These are phyloP conservation scores for Stomatorhinus ivindoensis DNA, from an alignment of 2,113 vertebrate species.

Conservation along the genomic window DNA sequence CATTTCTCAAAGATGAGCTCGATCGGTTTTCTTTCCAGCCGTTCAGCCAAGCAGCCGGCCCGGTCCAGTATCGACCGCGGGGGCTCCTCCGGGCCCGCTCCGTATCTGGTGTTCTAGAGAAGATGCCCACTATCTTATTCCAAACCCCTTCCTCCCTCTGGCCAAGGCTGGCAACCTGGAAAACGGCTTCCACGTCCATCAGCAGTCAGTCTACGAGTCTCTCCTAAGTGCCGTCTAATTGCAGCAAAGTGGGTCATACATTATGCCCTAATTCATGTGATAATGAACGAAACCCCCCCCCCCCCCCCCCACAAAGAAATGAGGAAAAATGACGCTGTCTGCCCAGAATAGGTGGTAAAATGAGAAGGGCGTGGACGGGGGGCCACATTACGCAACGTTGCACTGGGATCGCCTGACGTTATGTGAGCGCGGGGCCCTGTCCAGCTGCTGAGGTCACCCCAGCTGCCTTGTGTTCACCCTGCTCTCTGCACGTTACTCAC, in stretches of 20 bases:
- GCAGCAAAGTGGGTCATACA: no score
- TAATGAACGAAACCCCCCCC: no score
- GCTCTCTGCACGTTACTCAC: not conserved
- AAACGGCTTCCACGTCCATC: not conserved
- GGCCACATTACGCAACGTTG: not conserved
- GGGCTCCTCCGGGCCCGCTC: not conserved
- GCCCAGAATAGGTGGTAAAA: not conserved
- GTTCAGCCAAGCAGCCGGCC: not conserved
- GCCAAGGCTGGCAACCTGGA: not conserved
- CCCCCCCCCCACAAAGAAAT: not conserved
- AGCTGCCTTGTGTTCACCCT: conserved; percentile 9
- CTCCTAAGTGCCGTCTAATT: not conserved
- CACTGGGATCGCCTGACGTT: conserved; percentile 15
- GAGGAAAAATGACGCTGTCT: not conserved
- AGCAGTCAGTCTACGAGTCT: not conserved
- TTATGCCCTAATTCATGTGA: no score
- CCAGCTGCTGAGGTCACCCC: conserved; percentile 23
- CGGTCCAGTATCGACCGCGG: not conserved
- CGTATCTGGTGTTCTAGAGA: not conserved
- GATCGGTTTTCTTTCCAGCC: not conserved
- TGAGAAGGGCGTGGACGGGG: not conserved
- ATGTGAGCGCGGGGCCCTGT: conserved; percentile 18
- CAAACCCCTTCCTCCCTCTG: not conserved
- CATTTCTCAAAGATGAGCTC: not conserved
- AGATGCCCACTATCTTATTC: not conserved